These are phyloP conservation scores for Aphyosemion australe DNA, from an alignment of 2,113 vertebrate species.

Conservation along the genomic window DNA sequence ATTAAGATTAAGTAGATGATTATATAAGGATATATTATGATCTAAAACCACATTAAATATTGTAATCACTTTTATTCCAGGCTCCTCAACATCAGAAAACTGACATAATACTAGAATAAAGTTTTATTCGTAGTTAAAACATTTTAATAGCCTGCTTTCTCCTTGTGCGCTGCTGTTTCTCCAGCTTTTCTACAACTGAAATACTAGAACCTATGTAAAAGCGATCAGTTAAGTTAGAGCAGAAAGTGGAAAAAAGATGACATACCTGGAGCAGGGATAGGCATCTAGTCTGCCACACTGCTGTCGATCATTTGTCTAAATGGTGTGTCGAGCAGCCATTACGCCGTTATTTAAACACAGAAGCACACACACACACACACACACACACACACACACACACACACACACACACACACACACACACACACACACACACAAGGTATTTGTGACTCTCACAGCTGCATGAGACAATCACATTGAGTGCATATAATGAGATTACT, in stretches of 20 bases:
- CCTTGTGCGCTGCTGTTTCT: not conserved
- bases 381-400: too few species aligned
- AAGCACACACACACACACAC: not conserved
- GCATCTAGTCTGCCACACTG: slow-evolving; percentile 23
- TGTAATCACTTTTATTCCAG: not conserved
- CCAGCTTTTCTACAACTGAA: not conserved
- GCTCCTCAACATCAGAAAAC: not conserved
- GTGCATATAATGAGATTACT: too few species aligned
- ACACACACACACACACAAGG: not conserved
- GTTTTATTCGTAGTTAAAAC: too few species aligned
- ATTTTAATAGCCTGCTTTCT: not conserved
- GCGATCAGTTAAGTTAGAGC: not conserved
- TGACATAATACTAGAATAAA: slow-evolving; percentile 1
- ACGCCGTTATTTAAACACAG: not conserved
- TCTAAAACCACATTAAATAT: not conserved
- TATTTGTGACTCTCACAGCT: not conserved
- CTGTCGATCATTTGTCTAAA: slow-evolving; percentile 36
- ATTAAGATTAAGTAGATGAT: too few species aligned
- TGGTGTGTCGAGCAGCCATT: slow-evolving; percentile 24
- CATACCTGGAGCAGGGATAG: slow-evolving; percentile 45
- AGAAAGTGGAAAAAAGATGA: not conserved
- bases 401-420: too few species aligned
- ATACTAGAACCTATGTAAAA: not conserved
- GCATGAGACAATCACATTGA: too few species aligned
- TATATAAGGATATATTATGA: not conserved